These are phyloP conservation scores for Hippocampus guttulatus DNA, from an alignment of 2,113 vertebrate species.

Conservation along the genomic window DNA sequence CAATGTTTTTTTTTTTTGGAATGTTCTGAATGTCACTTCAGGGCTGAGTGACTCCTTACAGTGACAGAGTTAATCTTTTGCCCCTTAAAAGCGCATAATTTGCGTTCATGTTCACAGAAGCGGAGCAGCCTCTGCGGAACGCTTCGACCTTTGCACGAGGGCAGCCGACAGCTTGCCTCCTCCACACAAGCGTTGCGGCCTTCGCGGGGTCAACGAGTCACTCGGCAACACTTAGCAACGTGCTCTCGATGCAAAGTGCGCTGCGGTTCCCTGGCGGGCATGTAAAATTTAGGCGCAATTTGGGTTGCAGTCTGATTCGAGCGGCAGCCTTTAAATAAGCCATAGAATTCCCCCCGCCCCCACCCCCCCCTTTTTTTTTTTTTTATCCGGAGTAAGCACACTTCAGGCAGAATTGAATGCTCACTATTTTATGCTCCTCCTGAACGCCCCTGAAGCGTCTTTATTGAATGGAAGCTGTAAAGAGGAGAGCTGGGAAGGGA, in stretches of 20 bases:
- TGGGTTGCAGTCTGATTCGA: constrained; percentile 19
- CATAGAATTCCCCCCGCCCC: constrained; percentile 23
- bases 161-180: constrained; percentile 14
- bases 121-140: constrained; percentile 2
- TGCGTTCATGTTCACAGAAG: not conserved
- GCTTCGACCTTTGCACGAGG: constrained; percentile 35
- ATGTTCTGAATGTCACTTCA: not conserved
- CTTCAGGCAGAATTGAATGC: constrained; percentile 59
- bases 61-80: constrained; percentile 29
- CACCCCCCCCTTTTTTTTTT: not conserved
- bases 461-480: constrained; percentile 65
- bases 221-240: constrained; percentile 20
- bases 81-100: not conserved
- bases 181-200: not conserved
- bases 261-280: constrained; percentile 23
- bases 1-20: constrained; percentile 34
- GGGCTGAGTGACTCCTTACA: constrained; percentile 25
- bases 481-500: constrained; percentile 56
- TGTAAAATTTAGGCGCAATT: constrained; percentile 49
- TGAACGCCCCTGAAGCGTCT: constrained; percentile 54
- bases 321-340: constrained; percentile 54
- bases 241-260: constrained; percentile 15
- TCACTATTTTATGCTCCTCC: constrained; percentile 49
- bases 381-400: constrained; percentile 45
- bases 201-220: constrained; percentile 17